Evolutionary conservation across 2,113 vertebrate genomes (phyloP), one percentile per base, ranked within the genome.

Genomic region (Stictonetta naevosa): DNA sequence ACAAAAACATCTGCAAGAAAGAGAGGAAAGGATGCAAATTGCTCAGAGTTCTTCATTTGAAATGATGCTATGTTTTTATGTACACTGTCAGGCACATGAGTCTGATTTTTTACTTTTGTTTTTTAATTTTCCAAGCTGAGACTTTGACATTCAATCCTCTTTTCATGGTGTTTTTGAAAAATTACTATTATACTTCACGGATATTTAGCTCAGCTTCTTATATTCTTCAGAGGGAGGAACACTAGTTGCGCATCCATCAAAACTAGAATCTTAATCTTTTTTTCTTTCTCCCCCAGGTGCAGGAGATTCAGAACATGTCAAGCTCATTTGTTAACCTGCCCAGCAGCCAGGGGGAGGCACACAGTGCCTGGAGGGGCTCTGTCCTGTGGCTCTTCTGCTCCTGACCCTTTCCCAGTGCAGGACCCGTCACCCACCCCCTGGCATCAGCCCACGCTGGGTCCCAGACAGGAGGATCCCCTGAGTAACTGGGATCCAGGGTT

Each of bases 341-440:
- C 22, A 25, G 8, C 34, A 38, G 34, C 8, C 50, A 13, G 50
- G 23, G 23, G 60, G 60, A 28, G 34, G 25, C 53, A 56, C 28
- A 6, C 52, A 17, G 53, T 38, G 60, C 60, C 22, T 25, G 23
- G 50, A 25, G 50, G 50, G 50, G 50, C 50, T 52, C 50, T 52
- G 23, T 52, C 23, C 23, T 79, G 11, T 17, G n/a, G 25, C 42
- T 36, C 6, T 8, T 53, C 58, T 66, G 42, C 28, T 71, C 28
- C 38, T 1, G 0, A 46, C 38, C 19, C 16, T 29, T 26, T 36
- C 60, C 21, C 1, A 1, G 18, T 2, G 3, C 19, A 36, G 36
- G 36, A 17, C 46, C 15, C n/a, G 15, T 36, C 60, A 63, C 34
- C 62, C 40, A 48, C 33, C 6, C 42, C 19, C 2, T 25, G 50